These are phyloP conservation scores for Eristalis tenax DNA, from an alignment of 2,888 invertebrate genomes.

Conservation along the genomic window DNA sequence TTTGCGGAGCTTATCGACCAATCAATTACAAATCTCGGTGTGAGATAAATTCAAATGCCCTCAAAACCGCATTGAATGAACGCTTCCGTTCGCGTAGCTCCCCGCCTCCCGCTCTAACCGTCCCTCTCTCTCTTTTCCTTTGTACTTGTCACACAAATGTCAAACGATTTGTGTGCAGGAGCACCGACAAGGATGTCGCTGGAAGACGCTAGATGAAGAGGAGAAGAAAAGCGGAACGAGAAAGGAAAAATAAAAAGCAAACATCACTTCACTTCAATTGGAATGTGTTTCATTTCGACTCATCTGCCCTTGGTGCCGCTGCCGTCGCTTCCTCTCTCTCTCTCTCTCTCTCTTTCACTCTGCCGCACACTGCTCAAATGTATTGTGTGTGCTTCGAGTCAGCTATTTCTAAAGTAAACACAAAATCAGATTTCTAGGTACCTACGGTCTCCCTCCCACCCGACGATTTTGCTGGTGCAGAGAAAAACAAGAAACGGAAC, in stretches of 20 bases:
- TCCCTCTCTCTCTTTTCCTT: background rate
- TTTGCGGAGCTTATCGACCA: constrained; percentile 60
- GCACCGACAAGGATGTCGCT: too few relatives aligned
- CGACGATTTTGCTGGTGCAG: background rate
- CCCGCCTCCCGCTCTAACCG: background rate
- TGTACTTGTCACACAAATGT: constrained; percentile 50
- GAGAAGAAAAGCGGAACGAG: background rate
- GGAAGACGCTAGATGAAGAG: background rate
- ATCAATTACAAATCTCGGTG: constrained; percentile 63
- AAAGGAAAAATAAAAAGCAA: background rate
- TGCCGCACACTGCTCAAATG: too few relatives aligned
- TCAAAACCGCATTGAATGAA: constrained; percentile 28
- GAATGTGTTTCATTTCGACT: constrained; percentile 56
- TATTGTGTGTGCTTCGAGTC: constrained; percentile 21
- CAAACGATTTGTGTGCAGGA: constrained; percentile 48
- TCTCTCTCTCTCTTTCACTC: too few relatives aligned
- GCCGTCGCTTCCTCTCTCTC: background rate
- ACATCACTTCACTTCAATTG: constrained; percentile 45
- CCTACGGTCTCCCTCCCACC: background rate
- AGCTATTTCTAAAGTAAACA: constrained; percentile 65
- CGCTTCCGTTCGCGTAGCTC: background rate
- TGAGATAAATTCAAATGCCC: constrained; percentile 51
- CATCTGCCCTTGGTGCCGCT: background rate
- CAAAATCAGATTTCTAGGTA: constrained; percentile 55
- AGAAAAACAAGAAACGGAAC: background rate